Evolutionary conservation across 2,113 vertebrate species (phyloP).

Genomic region (Agelaius tricolor): DNA sequence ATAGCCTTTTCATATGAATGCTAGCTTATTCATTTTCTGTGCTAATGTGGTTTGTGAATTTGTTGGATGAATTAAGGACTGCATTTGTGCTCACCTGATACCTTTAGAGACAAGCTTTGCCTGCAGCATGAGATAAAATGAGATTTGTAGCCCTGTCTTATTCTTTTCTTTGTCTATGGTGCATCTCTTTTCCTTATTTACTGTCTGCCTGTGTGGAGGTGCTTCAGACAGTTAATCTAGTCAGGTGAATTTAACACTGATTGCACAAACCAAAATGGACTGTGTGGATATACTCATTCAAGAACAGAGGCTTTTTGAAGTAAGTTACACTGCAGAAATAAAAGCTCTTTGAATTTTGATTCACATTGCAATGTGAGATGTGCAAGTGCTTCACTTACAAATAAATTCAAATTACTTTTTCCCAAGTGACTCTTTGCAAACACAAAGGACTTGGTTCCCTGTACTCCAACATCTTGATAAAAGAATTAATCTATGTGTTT

Average conservation of each 20-base stretch:
- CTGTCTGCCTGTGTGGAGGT: not conserved
- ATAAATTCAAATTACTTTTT: not conserved
- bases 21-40: not conserved
- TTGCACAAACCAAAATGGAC: not conserved
- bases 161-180: not conserved
- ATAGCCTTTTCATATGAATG: not conserved
- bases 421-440: not conserved
- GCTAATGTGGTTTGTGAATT: not conserved
- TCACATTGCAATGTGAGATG: not conserved
- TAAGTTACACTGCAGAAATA: not conserved
- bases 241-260: not conserved
- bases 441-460: not conserved
- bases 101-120: not conserved
- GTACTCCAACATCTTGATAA: not conserved
- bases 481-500: not conserved
- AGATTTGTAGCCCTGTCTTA: not conserved
- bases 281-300: not conserved
- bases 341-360: constrained; percentile 16
- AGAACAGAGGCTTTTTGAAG: not conserved
- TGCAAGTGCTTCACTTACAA: not conserved
- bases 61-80: not conserved
- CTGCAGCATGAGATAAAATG: not conserved
- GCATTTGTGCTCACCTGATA: not conserved
- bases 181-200: not conserved
- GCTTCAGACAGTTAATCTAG: constrained; percentile 2